phyloP scores from a whole-genome alignment of 2,113 vertebrate genomes.

The Syngnathus floridae region DNA sequence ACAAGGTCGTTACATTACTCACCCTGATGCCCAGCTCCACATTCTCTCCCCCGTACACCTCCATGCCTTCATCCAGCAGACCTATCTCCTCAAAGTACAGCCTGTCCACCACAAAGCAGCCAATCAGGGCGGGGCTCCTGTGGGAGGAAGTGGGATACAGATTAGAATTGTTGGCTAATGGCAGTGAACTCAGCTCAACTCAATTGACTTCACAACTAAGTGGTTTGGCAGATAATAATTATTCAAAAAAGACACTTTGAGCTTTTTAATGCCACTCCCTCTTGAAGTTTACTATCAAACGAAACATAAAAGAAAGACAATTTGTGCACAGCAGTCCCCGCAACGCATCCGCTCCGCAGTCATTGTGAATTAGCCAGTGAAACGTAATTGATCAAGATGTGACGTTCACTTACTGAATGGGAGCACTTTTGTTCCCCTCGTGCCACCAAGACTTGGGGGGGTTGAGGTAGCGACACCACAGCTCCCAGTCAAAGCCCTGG shows the following conservation, averaged over 20 bases:
- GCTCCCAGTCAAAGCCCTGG: slow-evolving; percentile 96
- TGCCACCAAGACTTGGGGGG: slow-evolving; percentile 97
- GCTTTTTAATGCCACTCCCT: not conserved
- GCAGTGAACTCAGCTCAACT: not conserved
- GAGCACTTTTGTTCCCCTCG: slow-evolving; percentile 85
- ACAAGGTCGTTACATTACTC: slow-evolving; percentile 59
- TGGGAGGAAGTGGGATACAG: slow-evolving; percentile 29
- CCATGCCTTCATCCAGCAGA: slow-evolving; percentile 95
- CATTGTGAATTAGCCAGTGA: not conserved
- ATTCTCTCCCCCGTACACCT: slow-evolving; percentile 95
- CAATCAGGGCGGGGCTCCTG: slow-evolving; percentile 97
- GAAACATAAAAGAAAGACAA: not conserved
- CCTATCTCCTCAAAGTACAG: slow-evolving; percentile 97
- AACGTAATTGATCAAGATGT: not conserved
- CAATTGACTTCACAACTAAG: not conserved
- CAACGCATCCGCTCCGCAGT: too few relatives aligned
- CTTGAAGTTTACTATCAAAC: not conserved
- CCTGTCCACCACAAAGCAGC: slow-evolving; percentile 95
- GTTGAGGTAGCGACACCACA: slow-evolving; percentile 97
- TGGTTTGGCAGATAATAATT: not conserved
- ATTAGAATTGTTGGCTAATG: slow-evolving; percentile 26
- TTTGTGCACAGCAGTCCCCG: too few relatives aligned
- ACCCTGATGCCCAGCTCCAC: slow-evolving; percentile 96
- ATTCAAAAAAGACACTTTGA: not conserved
- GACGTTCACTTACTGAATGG: slow-evolving; percentile 79